phyloP scores from a whole-genome alignment of 2,888 invertebrate species.

The Ischnura elegans region DNA sequence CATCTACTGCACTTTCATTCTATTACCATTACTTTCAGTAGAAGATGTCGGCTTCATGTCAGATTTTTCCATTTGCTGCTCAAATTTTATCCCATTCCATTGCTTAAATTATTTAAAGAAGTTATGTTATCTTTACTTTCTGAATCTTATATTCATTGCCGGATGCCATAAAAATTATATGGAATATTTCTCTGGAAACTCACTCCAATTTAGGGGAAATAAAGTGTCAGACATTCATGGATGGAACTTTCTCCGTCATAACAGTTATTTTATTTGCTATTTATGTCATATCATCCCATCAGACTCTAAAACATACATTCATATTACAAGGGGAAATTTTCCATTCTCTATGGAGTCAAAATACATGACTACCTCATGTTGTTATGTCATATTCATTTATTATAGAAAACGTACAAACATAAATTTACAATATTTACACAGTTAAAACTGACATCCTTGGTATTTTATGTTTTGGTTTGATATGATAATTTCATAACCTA shows the following conservation, averaged over 20 bases:
- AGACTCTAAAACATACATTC: constrained; percentile 34
- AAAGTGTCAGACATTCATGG: background rate
- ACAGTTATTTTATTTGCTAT: constrained; percentile 39
- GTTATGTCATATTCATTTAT: constrained; percentile 62
- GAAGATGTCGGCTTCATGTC: too few relatives aligned
- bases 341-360: constrained; percentile 27
- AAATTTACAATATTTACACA: constrained; percentile 66
- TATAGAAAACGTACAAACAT: constrained; percentile 67
- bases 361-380: constrained; percentile 52
- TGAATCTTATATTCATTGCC: background rate
- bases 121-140: too few relatives aligned
- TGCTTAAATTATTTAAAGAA: too few relatives aligned
- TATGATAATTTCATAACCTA: constrained; percentile 40
- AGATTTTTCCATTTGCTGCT: too few relatives aligned
- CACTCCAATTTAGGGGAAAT: background rate
- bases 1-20: too few relatives aligned
- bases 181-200: background rate
- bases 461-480: constrained; percentile 61
- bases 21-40: too few relatives aligned
- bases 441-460: constrained; percentile 64
- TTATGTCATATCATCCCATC: constrained; percentile 4
- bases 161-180: background rate
- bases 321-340: constrained; percentile 32
- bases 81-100: too few relatives aligned
- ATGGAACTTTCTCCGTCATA: constrained; percentile 38